Percentiles rank a stretch among this genome's conserved stretches.
These are phyloP conservation scores for Polydrusus cervinus DNA, from an alignment of 2,888 invertebrate species.

Conservation along the genomic window DNA sequence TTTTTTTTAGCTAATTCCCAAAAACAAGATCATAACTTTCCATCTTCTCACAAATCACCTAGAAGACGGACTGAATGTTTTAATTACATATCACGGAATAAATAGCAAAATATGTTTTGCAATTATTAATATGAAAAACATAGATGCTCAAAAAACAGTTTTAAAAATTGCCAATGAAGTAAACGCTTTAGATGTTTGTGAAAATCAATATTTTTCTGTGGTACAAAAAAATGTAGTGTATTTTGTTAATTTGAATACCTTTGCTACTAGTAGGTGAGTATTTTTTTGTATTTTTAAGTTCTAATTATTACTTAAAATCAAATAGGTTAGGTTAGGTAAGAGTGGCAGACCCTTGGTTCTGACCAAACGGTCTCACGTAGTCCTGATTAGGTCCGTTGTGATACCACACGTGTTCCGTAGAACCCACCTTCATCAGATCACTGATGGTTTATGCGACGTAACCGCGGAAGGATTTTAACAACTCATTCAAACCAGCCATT, in stretches of 20 bases:
- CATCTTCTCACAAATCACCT: slow-evolving; percentile 56
- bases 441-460: too few relatives aligned
- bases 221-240: slow-evolving; percentile 57
- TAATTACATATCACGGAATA: slow-evolving; percentile 58
- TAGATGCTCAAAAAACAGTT: slow-evolving; percentile 46
- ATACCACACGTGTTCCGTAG: too few relatives aligned
- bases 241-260: slow-evolving; percentile 55
- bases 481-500: too few relatives aligned
- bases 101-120: slow-evolving; percentile 55
- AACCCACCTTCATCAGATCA: too few relatives aligned
- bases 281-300: not conserved
- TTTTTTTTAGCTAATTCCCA: slow-evolving; percentile 58
- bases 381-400: too few relatives aligned
- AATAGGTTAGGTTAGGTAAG: too few relatives aligned
- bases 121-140: slow-evolving; percentile 55
- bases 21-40: slow-evolving; percentile 57
- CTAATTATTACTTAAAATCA: not conserved
- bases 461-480: too few relatives aligned
- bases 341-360: too few relatives aligned
- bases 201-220: slow-evolving; percentile 61
- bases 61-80: slow-evolving; percentile 55
- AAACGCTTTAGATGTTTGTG: slow-evolving; percentile 59
- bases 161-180: slow-evolving; percentile 50
- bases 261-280: slow-evolving; percentile 58
- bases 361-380: too few relatives aligned